Base-by-base conservation (phyloP, 30 jellyfish, hydroid and myxozoan genomes). In the Nemopilema nomurai region DNA sequence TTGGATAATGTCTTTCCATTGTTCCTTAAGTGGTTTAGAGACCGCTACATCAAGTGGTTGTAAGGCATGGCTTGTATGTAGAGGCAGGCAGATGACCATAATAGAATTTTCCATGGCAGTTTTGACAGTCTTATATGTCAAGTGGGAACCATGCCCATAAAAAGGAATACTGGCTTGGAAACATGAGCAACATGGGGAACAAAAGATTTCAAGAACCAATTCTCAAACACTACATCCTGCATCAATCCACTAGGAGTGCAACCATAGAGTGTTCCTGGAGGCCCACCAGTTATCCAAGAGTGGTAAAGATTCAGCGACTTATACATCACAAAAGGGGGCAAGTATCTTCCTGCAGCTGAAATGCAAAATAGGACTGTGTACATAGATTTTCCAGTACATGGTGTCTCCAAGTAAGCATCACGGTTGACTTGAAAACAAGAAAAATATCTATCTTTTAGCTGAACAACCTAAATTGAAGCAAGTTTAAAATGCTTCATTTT, bases 301-400 rank as follows among this genome's bases (percentile, higher is more conserved):
- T 80, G 33, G 49, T 64, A 80, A 53, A 67, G 41, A 7, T 80
- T 80, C 25, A 62, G 25, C 22, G 87, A 77, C 20, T 57, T 8
- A 82, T 80, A 88, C 1, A 81, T 67, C 16, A 88, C 96, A 51
- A 53, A 80, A 8, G 96, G 89, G 28, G 96, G 81, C 51, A 69
- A 81, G 41, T 53, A 88, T 4, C 23, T 52, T 4, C 96, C 96
- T 0, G 81, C 93, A 23, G 90, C 96, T 67, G 31, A 29, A 16
- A 89, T 90, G 81, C 94, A 80, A 81, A 81, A 79, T 19, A 88
- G 95, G 22, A 76, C 95, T 8, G 95, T 86, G 81, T 24, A 86
- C 91, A 86, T 76, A 30, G 84, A 53, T 31, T 86, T 76, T 22
- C 91, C 95, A 19, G 32, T 69, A 16, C 74, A 63, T 9, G 82